Base-by-base conservation (phyloP, 2,888 invertebrate genomes). In the Protonemura montana region DNA sequence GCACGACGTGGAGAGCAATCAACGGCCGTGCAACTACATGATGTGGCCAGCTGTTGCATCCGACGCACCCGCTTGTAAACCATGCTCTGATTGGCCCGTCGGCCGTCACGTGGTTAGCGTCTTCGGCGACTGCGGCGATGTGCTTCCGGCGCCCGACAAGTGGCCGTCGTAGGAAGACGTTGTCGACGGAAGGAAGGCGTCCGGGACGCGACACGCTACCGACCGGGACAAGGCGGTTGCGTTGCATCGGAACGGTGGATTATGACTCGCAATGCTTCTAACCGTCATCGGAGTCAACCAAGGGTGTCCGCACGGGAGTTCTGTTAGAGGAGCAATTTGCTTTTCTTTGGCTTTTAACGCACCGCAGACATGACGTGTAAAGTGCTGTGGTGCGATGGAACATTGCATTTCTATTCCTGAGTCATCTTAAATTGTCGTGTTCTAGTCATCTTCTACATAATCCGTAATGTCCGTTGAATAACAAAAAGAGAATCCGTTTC, bases 111-210 rank as follows among this genome's bases (percentile, higher is more conserved):
- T 59, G 59, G 59, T 59, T 2, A 16, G 21, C 59, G 59, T 59
- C 59, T 59, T 59, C 16, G 59, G 21, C 59, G 59, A 10, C 59
- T 10, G 21, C 59, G 59, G 59, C 21, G 21, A 21, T 59, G 21
- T 21, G 21, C 59, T 59, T 59, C 59, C 59, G 59, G 59, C 59
- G 59, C 21, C 59, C 59, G 59, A 59, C 59, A 59, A 59, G 59
- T 21, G 16, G 59, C 2, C 21, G 59, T 13, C 59, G 59, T 59
- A 21, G 59, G 16, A 21, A 59, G 59, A 59, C 59, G 59, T 21
- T 59, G 59, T 59, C 59, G 59, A 59, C 59, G 59, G 59, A 59
- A 59, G 59, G 59, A 59, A 59, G 59, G 59, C 35, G 59, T 59
- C 59, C 59, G 59, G 59, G 13, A 21, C 59, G 59, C 13, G 21